phyloP scores from a whole-genome alignment of 2,797 vertebrate genomes.

The Microchirus variegatus region DNA sequence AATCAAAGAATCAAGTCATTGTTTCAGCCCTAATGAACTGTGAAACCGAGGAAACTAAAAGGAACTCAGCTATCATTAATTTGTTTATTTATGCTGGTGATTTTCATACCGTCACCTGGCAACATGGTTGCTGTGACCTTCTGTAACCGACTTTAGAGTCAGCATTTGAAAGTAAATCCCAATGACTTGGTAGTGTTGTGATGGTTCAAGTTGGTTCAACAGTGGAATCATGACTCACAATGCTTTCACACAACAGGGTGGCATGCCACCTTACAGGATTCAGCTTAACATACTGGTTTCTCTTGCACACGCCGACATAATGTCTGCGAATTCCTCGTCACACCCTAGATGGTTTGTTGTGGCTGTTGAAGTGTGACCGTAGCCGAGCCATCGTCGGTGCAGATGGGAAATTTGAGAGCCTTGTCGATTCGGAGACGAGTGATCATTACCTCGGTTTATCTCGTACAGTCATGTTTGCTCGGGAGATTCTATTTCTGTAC shows the following conservation, averaged over 20 bases:
- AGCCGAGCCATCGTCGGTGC: not conserved
- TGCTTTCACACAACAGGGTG: conserved; percentile 30
- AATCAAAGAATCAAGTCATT: too few relatives aligned
- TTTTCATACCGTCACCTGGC: too few relatives aligned
- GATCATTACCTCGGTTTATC: too few relatives aligned
- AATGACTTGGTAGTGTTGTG: too few relatives aligned
- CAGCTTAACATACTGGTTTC: not conserved
- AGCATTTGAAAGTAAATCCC: too few relatives aligned
- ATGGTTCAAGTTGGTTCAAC: not conserved
- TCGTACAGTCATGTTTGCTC: conserved; percentile 1
- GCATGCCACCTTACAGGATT: conserved; percentile 51
- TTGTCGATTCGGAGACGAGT: not conserved
- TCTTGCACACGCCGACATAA: not conserved
- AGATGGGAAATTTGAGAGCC: too few relatives aligned
- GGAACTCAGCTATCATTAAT: too few relatives aligned
- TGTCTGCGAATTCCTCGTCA: conserved; percentile 20
- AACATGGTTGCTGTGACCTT: too few relatives aligned
- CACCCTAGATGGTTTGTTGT: not conserved
- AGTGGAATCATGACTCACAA: conserved; percentile 21
- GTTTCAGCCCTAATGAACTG: too few relatives aligned
- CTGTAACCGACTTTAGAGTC: too few relatives aligned
- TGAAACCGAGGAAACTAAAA: too few relatives aligned
- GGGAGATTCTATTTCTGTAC: conserved; percentile 29
- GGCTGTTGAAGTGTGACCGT: not conserved
- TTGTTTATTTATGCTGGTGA: too few relatives aligned